Base-by-base conservation (phyloP, 2,797 vertebrate species). In the Epinephelus coioides region DNA sequence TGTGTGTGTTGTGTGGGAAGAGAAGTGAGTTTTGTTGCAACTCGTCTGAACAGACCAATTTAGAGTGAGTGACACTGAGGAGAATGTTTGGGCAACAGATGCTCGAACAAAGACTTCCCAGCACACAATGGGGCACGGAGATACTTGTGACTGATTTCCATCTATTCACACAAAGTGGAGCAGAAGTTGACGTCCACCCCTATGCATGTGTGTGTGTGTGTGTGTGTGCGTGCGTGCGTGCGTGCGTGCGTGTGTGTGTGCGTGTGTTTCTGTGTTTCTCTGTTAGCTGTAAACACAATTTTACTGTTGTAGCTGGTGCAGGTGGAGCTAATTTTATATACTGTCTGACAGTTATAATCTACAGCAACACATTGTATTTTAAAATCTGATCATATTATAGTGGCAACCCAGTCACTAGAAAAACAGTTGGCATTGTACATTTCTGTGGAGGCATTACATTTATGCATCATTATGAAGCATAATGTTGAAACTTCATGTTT, bases 71-170 rank as follows among this genome's bases (percentile, higher is more conserved):
- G 87, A 87, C 89, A 91, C 83, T 83, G 88, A 80, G 83, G 86
- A 89, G 85, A 91, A 91, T 93, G 91, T 92, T 92, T 90, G 88
- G 87, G 87, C 90, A 91, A 93, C 93, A 94, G 93, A 94, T 94
- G 93, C 91, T 90, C 13, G 51, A 85, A 94, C 93, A 94, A 94
- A 94, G 90, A 85, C 75, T 76, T 34, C 34, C 57, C 72, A 2
- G 57, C 47, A 88, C 81, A 92, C 89, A 92, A 92, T 86, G 83
- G 87, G 43, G 6, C 86, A 46, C 62, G 73, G 61, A 89, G 91
- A 92, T 89, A 94, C 87, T 90, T 86, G 89, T 90, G 87, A 91
- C 91, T 90, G 88, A 93, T 93, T 91, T 92, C 87, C 85, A 88
- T 91, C 89, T 73, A 91, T 90, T 91, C 90, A 92, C 87, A 87